These are phyloP conservation scores for Pandemis heparana DNA, from an alignment of 2,888 invertebrate genomes.

Conservation along the genomic window DNA sequence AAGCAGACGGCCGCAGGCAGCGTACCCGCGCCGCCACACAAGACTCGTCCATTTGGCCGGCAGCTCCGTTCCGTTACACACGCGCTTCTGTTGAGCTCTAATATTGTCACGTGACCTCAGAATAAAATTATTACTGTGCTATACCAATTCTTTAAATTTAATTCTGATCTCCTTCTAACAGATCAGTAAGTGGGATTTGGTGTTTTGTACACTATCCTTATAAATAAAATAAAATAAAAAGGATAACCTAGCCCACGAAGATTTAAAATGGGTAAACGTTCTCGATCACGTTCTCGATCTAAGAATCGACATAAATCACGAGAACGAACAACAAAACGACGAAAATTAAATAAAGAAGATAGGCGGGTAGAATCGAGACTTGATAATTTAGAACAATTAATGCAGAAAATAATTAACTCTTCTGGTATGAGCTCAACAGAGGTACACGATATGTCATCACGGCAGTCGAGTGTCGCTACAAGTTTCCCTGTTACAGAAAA, in stretches of 20 bases:
- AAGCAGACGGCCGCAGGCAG: too few species aligned
- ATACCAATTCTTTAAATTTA: neutral
- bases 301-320: constrained; percentile 1
- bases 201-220: neutral
- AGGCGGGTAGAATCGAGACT: neutral
- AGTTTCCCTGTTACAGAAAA: constrained; percentile 8
- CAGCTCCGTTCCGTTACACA: neutral
- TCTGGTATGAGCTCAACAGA: constrained; percentile 7
- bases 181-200: constrained; percentile 14
- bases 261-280: constrained; percentile 8
- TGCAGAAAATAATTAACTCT: constrained; percentile 4
- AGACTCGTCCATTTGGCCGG: neutral
- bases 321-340: constrained; percentile 10
- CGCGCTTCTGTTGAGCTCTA: neutral
- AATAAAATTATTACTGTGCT: neutral
- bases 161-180: neutral
- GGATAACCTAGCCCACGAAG: constrained; percentile 9
- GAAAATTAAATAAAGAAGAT: neutral
- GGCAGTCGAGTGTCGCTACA: neutral
- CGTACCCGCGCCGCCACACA: neutral
- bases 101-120: neutral
- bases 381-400: constrained; percentile 13
- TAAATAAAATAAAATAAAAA: neutral
- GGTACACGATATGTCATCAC: neutral
- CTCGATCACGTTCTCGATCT: constrained; percentile 1